Base-by-base conservation (phyloP, 2,888 invertebrate species). In the Oscheius sp. region DNA sequence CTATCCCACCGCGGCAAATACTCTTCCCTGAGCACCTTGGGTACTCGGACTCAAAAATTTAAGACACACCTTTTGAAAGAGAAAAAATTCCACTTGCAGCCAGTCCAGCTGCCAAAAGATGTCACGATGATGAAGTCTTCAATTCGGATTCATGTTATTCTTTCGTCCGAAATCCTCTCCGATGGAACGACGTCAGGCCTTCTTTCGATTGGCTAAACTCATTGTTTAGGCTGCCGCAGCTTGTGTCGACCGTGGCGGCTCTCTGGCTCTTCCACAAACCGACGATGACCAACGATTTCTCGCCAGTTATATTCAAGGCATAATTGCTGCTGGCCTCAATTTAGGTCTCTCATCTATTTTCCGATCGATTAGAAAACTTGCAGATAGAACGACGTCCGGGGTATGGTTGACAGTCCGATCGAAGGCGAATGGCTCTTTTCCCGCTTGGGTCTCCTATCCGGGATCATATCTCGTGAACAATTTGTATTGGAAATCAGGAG, bases 381-480 rank as follows among this genome's bases (percentile, higher is more conserved):
- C 41, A 72, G 73, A 59, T 21, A 68, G 66, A 1, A 43, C 53
- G 16, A 69, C 75, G 5, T 66, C 74, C 35, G 82, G 82, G 1
- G 63, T 80, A 1, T 82, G 82, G 82, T 76, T 77, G 5, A 70
- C 80, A 0, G 76, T 80, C 12, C 73, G 76, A 16, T 76, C 77
- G 0, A 78, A 77, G 12, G 75, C 76, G 35, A 82, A 82, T 53
- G 66, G 72, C 5, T 77, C 82, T 0, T 29, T 66, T 2, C 72
- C 80, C 18, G 77, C 73, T 9, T 83, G 79, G 79, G 79, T 80
- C 1, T 76, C 71, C 16, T 79, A 77, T 58, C 82, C 82, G 0
- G 76, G 76, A n/a, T 72, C 72, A 21, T 77, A 76, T 66, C 43
- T 78, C 49, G 73, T 82, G 3, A 63, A 69, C 0, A 68, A 81